phyloP scores from a whole-genome alignment of 2,113 vertebrate species.

The Antennarius striatus region DNA sequence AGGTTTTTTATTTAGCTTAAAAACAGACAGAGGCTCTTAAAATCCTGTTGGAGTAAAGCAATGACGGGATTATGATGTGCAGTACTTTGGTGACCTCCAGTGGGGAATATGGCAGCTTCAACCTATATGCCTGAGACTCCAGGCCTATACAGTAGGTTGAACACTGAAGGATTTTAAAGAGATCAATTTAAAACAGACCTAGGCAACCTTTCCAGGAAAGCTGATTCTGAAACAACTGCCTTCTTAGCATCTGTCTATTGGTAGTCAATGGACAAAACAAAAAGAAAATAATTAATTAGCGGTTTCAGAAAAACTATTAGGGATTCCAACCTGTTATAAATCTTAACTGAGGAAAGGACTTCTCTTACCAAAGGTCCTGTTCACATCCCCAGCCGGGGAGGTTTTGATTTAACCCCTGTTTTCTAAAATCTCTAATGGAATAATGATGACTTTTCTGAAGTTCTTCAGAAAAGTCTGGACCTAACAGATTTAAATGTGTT shows the following conservation, averaged over 20 bases:
- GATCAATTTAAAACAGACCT: slow-evolving; percentile 7
- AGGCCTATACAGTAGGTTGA: slow-evolving; percentile 2
- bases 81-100: slow-evolving; percentile 75
- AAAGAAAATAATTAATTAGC: no score
- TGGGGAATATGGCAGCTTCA: slow-evolving; percentile 55
- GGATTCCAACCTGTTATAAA: neutral
- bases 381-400: no score
- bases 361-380: neutral
- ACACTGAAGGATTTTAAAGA: neutral
- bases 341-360: neutral
- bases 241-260: slow-evolving; percentile 11
- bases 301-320: no score
- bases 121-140: slow-evolving; percentile 1
- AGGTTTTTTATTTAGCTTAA: slow-evolving; percentile 10
- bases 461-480: no score
- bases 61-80: slow-evolving; percentile 13
- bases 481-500: no score
- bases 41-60: slow-evolving; percentile 8
- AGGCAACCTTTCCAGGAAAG: neutral
- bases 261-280: neutral
- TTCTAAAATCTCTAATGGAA: no score
- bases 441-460: no score
- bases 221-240: slow-evolving; percentile 25
- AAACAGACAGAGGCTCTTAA: slow-evolving; percentile 7
- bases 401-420: no score